Evolutionary conservation across 2,888 invertebrate genomes (phyloP).

Genomic region (Formica aserva): DNA sequence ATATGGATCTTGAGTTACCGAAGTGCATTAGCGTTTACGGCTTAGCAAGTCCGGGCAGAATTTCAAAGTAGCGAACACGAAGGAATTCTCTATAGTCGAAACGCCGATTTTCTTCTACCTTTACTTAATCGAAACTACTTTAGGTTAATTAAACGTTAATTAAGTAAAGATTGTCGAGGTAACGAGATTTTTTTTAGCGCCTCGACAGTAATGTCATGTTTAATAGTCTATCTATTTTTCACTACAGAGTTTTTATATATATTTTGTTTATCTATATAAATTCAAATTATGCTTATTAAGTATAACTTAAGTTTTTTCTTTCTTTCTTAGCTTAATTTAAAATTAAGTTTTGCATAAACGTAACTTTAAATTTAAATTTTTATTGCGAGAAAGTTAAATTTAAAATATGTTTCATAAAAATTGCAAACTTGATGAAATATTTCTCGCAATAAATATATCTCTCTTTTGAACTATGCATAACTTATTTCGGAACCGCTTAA

Average conservation of each 20-base stretch:
- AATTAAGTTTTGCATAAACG: neutral
- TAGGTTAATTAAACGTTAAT: slow-evolving; percentile 14
- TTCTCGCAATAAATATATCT: neutral
- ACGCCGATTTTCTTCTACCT: neutral
- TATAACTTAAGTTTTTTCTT: neutral
- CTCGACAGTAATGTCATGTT: neutral
- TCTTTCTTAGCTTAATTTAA: neutral
- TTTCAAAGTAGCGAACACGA: slow-evolving; percentile 5
- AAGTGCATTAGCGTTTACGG: slow-evolving; percentile 40
- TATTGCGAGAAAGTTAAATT: neutral
- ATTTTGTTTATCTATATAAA: neutral
- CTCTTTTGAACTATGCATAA: neutral
- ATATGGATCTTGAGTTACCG: slow-evolving; percentile 26
- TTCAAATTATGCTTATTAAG: neutral
- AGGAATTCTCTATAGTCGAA: slow-evolving; percentile 8
- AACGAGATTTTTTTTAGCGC: neutral
- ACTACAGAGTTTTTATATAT: too few relatives aligned
- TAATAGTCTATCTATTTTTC: neutral
- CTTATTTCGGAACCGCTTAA: neutral
- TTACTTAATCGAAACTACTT: neutral
- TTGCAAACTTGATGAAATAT: neutral
- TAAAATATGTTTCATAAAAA: neutral
- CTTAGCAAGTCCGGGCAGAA: slow-evolving; percentile 40
- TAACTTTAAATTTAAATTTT: neutral
- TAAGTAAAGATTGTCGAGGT: neutral